phyloP scores from a whole-genome alignment of 2,888 invertebrate genomes.

The Galeruca laticollis region DNA sequence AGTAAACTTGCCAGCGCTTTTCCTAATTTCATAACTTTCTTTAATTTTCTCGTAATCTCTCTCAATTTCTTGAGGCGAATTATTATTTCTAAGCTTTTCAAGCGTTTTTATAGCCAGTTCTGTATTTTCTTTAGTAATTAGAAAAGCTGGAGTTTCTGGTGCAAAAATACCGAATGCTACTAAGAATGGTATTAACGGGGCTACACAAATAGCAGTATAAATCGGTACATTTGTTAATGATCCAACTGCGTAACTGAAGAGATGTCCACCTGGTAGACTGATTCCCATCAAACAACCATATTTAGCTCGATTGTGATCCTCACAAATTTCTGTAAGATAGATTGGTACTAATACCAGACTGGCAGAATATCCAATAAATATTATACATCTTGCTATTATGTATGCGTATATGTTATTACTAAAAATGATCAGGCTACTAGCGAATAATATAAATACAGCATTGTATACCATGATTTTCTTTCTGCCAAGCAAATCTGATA shows the following conservation, averaged over 20 bases:
- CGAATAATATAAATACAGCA: background rate
- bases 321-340: conserved; percentile 1
- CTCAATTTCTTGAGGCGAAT: background rate
- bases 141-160: conserved; percentile 4
- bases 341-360: background rate
- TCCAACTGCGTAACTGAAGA: background rate
- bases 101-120: background rate
- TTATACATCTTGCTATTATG: background rate
- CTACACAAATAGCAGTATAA: conserved; percentile 7
- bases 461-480: background rate
- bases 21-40: background rate
- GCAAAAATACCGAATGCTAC: background rate
- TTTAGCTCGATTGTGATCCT: conserved; percentile 12
- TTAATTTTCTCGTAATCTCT: conserved; percentile 6
- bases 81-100: conserved; percentile 1
- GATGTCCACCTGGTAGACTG: background rate
- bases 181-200: conserved; percentile 4
- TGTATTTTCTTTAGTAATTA: conserved; percentile 6
- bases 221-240: background rate
- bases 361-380: background rate
- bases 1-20: background rate
- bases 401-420: conserved; percentile 13
- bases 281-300: conserved; percentile 18
- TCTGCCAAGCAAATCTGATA: conserved; percentile 1
- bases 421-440: background rate